A percentile compares a stretch with the other conserved stretches of the same genome.
Evolutionary conservation across 2,797 vertebrate genomes (phyloP).

Genomic region (Benthosema pterotum): DNA sequence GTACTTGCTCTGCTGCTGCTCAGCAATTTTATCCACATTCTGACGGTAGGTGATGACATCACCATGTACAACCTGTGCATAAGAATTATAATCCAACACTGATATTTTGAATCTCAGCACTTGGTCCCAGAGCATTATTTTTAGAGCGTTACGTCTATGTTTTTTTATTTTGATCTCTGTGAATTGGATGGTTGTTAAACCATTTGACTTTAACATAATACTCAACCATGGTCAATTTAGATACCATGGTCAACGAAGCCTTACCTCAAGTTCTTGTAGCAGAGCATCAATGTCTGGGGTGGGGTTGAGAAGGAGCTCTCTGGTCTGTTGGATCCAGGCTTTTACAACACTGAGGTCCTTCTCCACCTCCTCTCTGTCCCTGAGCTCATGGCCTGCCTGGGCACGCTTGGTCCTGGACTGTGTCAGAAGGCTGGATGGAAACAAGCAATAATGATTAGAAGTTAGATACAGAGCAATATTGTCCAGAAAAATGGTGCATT

Average conservation of each 20-base stretch:
- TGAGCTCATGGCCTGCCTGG: slow-evolving; percentile 87
- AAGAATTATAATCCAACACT: background rate
- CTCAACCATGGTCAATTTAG: too few species aligned
- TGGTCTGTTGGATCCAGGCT: slow-evolving; percentile 93
- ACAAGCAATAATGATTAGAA: slow-evolving; percentile 2
- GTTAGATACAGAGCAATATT: too few species aligned
- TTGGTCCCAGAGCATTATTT: too few species aligned
- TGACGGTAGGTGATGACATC: slow-evolving; percentile 86
- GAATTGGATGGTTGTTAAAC: too few species aligned
- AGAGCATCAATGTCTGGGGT: slow-evolving; percentile 87
- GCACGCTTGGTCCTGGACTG: slow-evolving; percentile 86
- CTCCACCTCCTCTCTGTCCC: slow-evolving; percentile 92
- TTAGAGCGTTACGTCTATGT: too few species aligned
- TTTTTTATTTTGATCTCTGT: too few species aligned
- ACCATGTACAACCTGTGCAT: slow-evolving; percentile 81
- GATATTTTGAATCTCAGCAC: too few species aligned
- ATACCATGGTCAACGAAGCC: too few species aligned
- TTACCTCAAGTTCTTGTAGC: slow-evolving; percentile 91
- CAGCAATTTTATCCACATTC: slow-evolving; percentile 89
- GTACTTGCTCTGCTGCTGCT: slow-evolving; percentile 95
- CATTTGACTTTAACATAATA: too few species aligned
- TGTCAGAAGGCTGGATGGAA: slow-evolving; percentile 85
- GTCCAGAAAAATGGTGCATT: too few species aligned
- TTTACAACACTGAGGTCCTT: slow-evolving; percentile 88
- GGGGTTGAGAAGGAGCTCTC: slow-evolving; percentile 90